phyloP scores from a whole-genome alignment of 2,888 invertebrate genomes.

The Arctia plantaginis region DNA sequence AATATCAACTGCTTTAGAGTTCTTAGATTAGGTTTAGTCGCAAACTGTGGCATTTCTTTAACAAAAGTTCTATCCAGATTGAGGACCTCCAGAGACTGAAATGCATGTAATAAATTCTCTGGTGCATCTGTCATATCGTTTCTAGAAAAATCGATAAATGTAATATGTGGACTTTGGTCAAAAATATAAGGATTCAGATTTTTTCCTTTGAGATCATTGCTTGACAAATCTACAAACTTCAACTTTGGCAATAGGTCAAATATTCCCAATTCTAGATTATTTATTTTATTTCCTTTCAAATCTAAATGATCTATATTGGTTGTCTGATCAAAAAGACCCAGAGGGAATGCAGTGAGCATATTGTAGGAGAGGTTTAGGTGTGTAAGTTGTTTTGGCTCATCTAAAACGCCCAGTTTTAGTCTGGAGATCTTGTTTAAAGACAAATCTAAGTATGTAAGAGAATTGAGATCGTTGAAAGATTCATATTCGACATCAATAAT shows the following conservation, averaged over 20 bases:
- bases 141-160: conserved; percentile 53
- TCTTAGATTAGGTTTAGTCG: conserved; percentile 60
- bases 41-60: conserved; percentile 66
- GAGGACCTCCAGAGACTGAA: conserved; percentile 55
- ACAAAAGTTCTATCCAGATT: conserved; percentile 59
- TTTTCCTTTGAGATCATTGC: conserved; percentile 60
- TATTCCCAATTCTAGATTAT: conserved; percentile 44
- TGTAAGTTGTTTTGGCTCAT: conserved; percentile 45
- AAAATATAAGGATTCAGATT: conserved; percentile 55
- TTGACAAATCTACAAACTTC: conserved; percentile 59
- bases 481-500: conserved; percentile 53
- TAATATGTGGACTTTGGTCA: conserved; percentile 42
- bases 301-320: conserved; percentile 50
- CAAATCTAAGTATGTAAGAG: conserved; percentile 51
- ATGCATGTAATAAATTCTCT: conserved; percentile 56
- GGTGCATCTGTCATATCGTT: conserved; percentile 52
- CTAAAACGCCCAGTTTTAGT: conserved; percentile 50
- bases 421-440: conserved; percentile 52
- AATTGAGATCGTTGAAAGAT: conserved; percentile 50
- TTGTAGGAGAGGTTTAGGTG: conserved; percentile 55
- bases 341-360: conserved; percentile 44
- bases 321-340: conserved; percentile 50
- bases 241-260: conserved; percentile 50
- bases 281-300: conserved; percentile 54
- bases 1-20: conserved; percentile 67